phyloP scores from a whole-genome alignment of 1,140 invertebrate genomes.

The Orchestia grillus region DNA sequence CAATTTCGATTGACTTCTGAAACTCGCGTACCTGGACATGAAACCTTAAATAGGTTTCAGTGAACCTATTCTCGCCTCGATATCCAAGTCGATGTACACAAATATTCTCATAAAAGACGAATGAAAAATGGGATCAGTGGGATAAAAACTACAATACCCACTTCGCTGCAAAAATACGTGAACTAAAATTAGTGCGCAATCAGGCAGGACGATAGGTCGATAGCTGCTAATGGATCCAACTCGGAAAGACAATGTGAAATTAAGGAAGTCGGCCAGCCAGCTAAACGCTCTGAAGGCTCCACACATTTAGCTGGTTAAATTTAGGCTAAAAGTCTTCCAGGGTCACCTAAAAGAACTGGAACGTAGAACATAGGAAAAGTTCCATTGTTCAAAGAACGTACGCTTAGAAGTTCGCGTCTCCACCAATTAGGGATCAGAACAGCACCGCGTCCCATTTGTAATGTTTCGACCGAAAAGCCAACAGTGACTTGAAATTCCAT shows the following conservation, averaged over 20 bases:
- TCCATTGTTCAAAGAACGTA: background rate
- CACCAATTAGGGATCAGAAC: background rate
- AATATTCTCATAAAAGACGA: background rate
- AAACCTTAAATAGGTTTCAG: background rate
- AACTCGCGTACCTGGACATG: background rate
- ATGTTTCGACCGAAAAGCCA: background rate
- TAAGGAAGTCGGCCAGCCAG: slow-evolving; percentile 9
- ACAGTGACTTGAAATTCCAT: background rate
- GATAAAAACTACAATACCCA: background rate
- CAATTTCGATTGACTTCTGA: background rate
- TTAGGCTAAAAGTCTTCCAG: background rate
- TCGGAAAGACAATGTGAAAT: slow-evolving; percentile 34
- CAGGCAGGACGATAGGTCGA: background rate
- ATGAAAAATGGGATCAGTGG: background rate
- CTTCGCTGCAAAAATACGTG: background rate
- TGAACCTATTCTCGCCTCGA: background rate
- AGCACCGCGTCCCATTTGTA: background rate
- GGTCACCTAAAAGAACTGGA: background rate
- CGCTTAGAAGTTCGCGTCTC: background rate
- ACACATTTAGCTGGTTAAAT: background rate
- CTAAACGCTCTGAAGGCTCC: background rate
- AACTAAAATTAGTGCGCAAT: background rate
- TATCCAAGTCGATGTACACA: background rate
- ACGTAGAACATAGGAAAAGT: background rate
- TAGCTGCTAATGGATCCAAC: slow-evolving; percentile 6